Evolutionary conservation across 2,113 vertebrate species (phyloP).

Genomic region (Lota lota): DNA sequence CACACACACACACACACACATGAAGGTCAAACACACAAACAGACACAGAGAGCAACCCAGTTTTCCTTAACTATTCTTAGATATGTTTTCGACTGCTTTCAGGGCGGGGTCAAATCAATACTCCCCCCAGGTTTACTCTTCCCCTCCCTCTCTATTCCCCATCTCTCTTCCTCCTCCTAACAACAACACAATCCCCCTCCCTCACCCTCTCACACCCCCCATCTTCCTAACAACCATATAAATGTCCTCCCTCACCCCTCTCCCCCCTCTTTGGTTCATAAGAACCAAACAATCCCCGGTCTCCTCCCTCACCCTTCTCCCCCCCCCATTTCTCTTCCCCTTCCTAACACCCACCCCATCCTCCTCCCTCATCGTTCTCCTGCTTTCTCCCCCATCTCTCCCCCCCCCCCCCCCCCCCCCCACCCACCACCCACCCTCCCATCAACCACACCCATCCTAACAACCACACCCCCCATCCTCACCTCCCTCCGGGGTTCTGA

Average conservation of each 20-base stretch:
- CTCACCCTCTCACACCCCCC: not conserved
- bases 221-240: not conserved
- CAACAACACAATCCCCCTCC: too few relatives aligned
- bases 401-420: slow-evolving; percentile 77
- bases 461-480: not conserved
- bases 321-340: slow-evolving; percentile 26
- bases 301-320: slow-evolving; percentile 22
- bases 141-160: not conserved
- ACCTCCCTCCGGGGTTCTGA: slow-evolving; percentile 97
- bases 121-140: slow-evolving; percentile 38
- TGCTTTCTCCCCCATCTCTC: not conserved
- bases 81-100: slow-evolving; percentile 35
- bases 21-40: slow-evolving; percentile 26
- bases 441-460: not conserved
- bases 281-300: too few relatives aligned
- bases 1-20: slow-evolving; percentile 19
- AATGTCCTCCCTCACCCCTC: not conserved
- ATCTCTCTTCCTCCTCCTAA: too few relatives aligned
- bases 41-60: slow-evolving; percentile 29
- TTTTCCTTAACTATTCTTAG: slow-evolving; percentile 55
- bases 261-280: slow-evolving; percentile 24
- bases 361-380: too few relatives aligned
- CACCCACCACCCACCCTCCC: too few relatives aligned
- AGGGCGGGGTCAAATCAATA: slow-evolving; percentile 48
- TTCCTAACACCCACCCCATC: too few relatives aligned